phyloP scores from a whole-genome alignment of 2,797 vertebrate species.

The Pseudopleuronectes americanus region DNA sequence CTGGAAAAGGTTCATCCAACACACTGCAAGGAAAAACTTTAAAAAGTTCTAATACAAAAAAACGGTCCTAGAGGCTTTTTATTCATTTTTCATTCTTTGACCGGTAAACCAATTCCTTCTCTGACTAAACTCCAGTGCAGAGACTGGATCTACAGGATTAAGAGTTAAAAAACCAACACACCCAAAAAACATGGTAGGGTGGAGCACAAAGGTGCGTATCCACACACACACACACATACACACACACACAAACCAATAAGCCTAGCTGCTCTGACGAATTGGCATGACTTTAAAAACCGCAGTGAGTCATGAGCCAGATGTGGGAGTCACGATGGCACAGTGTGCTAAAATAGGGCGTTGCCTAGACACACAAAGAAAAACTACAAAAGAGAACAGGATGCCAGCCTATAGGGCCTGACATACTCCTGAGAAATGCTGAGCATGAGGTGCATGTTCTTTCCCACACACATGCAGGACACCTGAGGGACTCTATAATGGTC shows the following conservation, averaged over 20 bases:
- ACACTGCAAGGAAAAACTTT: background rate
- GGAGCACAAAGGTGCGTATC: background rate
- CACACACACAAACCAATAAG: constrained; percentile 4
- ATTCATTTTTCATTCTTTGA: no score
- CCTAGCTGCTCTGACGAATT: background rate
- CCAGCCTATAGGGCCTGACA: background rate
- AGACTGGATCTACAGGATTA: background rate
- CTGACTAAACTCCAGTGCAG: no score
- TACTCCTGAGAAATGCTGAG: constrained; percentile 8
- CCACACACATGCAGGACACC: constrained; percentile 8
- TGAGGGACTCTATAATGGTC: background rate
- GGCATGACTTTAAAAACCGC: constrained; percentile 1
- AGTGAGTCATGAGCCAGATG: constrained; percentile 38
- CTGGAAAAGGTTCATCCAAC: no score
- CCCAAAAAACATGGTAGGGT: constrained; percentile 14
- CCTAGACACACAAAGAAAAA: background rate
- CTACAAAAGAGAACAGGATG: background rate
- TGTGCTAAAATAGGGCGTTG: constrained; percentile 22
- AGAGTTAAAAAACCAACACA: background rate
- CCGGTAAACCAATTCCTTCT: no score
- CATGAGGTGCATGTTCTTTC: background rate
- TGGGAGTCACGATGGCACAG: constrained; percentile 5
- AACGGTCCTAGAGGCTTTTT: background rate
- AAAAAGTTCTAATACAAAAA: no score
- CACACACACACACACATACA: background rate